Base-by-base conservation (phyloP, 2,797 vertebrate species). In the Gobionotothen gibberifrons region DNA sequence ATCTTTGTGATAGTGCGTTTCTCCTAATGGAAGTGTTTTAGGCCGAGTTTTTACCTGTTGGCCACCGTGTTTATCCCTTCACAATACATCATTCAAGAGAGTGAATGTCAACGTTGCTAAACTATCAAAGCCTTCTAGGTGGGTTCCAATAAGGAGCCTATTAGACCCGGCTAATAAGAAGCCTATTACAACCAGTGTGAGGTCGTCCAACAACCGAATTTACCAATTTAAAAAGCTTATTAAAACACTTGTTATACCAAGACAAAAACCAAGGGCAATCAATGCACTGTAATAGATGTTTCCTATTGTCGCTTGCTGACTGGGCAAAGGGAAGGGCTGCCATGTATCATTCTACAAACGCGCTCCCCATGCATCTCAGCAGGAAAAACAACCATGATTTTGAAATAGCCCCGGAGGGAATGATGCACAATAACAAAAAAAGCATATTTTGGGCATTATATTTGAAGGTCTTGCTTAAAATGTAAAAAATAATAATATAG, bases 321-420 rank as follows among this genome's bases (percentile, higher is more conserved):
- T 73, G 42, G 44, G 56, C 48, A 43, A 56, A 80, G 42, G 32
- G 10, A 48, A 61, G 65, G 13, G 10, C 42, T 73, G 51, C 59
- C 44, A 81, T 77, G 74, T 77, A 89, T 82, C 51, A 76, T 52
- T 78, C 57, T 47, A 69, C 83, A 84, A 84, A 82, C 67, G 44
- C 68, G 73, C 66, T 57, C 68, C 40, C 51, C 56, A 56, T 69
- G 76, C 60, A 72, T 74, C 75, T 76, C 78, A 72, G 73, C 57
- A 60, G 55, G 76, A 84, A 83, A 82, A 83, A 86, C 73, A 83
- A 79, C 51, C 58, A 56, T 65, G 49, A 68, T 76, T 85, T 79
- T 36, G 32, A 69, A 83, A 85, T 43, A 32, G 64, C 71, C 78
- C 67, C 9, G 22, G 62, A 44, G 74, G 22, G 51, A 72, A 74